Base-by-base conservation (phyloP, 2,888 invertebrate genomes). In the Kuschelorhynchus macadamiae region DNA sequence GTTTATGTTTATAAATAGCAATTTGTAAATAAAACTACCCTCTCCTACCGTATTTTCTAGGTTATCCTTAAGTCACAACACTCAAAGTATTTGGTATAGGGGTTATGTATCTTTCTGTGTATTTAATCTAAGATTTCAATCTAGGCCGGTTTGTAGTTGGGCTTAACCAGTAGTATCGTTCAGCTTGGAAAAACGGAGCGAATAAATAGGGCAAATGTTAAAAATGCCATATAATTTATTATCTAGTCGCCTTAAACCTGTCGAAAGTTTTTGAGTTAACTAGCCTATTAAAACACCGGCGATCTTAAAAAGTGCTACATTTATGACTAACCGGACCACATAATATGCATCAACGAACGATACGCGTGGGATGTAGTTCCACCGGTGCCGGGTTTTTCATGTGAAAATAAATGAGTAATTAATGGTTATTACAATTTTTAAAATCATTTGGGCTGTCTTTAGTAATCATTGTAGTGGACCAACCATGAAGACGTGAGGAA, bases 391-490 rank as follows among this genome's bases (percentile, higher is more conserved):
- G 41, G 39, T 55, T 55, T 36, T 55, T 55, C 36, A 39, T 2
- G 39, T n/a, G 32, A 44, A 62, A 52, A 44, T 44, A 44, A 52
- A 52, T 44, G 30, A 52, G 52, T 52, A 52, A 62, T 62, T 53
- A 62, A 52, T 44, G 9, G 52, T 62, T 52, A 50, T 16, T 32
- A 52, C 18, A 20, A 20, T 33, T 32, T 52, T 62, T 20, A 44
- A n/a, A 60, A 9, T 41, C 25, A 20, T 42, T 52, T 62, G n/a
- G 42, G 14, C 21, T 20, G 55, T 41, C 53, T 18, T 14, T 25
- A 39, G 33, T 30, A 56, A 42, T 46, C n/a, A 46, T 20, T 57
- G 30, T 14, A 12, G 14, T 30, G 30, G 17, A 36, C 36, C 36
- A 36, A 36, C 36, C 36, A 12, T n/a, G 36, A 25, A 5, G 25